Conservation (phyloP, 2,888 invertebrate species). For the Teinopalpus imperialis region DNA sequence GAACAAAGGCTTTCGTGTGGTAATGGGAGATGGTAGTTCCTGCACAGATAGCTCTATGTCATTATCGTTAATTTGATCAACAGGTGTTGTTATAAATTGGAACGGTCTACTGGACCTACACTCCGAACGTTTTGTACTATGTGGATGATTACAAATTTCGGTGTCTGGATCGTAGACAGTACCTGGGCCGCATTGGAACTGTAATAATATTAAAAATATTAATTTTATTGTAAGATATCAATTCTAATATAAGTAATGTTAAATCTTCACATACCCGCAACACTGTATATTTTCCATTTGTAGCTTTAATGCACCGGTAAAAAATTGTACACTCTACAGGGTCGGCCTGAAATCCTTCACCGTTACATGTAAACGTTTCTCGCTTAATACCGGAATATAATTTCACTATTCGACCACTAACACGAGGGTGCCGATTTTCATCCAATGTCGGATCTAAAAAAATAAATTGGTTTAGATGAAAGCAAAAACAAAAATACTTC, state of each 20-base stretch:
- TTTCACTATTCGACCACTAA: constrained; percentile 58
- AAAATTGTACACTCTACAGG: constrained; percentile 87
- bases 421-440: constrained; percentile 31
- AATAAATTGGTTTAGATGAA: not conserved
- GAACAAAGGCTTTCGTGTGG: constrained; percentile 40
- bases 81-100: constrained; percentile 25
- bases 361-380: constrained; percentile 78
- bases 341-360: constrained; percentile 88
- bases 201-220: constrained; percentile 42
- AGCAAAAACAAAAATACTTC: not conserved
- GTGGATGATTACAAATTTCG: constrained; percentile 87
- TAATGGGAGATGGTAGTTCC: constrained; percentile 61
- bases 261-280: constrained; percentile 59
- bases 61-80: constrained; percentile 57
- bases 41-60: constrained; percentile 56
- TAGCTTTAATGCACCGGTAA: constrained; percentile 87
- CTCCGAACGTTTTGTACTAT: constrained; percentile 85
- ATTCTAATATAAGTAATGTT: constrained; percentile 1
- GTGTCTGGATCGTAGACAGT: constrained; percentile 87
- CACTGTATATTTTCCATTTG: constrained; percentile 77
- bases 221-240: not conserved
- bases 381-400: constrained; percentile 59
- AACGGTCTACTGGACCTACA: constrained; percentile 71
- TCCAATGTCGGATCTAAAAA: constrained; percentile 5
- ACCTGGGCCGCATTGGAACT: constrained; percentile 88